phyloP scores from a whole-genome alignment of 2,797 vertebrate species.

The Microctenopoma stevenorrisi region DNA sequence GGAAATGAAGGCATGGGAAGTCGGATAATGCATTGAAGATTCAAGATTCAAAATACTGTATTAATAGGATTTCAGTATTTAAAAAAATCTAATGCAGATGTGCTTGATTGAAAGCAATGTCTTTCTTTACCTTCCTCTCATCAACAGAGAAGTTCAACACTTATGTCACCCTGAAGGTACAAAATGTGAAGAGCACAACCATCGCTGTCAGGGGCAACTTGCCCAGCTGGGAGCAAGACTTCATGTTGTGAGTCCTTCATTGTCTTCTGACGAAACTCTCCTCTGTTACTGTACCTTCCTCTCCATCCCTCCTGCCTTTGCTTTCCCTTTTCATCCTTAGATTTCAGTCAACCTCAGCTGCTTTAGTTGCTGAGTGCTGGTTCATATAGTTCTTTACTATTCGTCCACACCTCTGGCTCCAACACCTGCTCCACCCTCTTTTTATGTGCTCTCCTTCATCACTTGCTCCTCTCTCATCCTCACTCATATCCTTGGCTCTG shows the following conservation, averaged over 20 bases:
- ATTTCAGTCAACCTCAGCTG: constrained; percentile 27
- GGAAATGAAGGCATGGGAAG: constrained; percentile 16
- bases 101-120: constrained; percentile 22
- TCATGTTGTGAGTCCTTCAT: constrained; percentile 95
- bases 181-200: constrained; percentile 99
- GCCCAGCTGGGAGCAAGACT: constrained; percentile 99
- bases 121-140: constrained; percentile 18
- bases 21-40: constrained; percentile 14
- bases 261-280: constrained; percentile 37
- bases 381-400: constrained; percentile 46
- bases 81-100: not conserved
- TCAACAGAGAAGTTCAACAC: constrained; percentile 96
- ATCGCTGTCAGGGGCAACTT: constrained; percentile 94
- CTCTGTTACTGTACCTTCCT: constrained; percentile 2
- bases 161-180: constrained; percentile 98
- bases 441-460: constrained; percentile 54
- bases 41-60: no score
- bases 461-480: constrained; percentile 51
- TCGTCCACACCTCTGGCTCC: constrained; percentile 26
- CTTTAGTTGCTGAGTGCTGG: constrained; percentile 45
- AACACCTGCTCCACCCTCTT: constrained; percentile 42
- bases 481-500: constrained; percentile 52
- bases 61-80: not conserved
- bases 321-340: constrained; percentile 28
- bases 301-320: constrained; percentile 18